These are phyloP conservation scores for Chrysemys picta DNA, from an alignment of 2,113 vertebrate species.

Conservation along the genomic window DNA sequence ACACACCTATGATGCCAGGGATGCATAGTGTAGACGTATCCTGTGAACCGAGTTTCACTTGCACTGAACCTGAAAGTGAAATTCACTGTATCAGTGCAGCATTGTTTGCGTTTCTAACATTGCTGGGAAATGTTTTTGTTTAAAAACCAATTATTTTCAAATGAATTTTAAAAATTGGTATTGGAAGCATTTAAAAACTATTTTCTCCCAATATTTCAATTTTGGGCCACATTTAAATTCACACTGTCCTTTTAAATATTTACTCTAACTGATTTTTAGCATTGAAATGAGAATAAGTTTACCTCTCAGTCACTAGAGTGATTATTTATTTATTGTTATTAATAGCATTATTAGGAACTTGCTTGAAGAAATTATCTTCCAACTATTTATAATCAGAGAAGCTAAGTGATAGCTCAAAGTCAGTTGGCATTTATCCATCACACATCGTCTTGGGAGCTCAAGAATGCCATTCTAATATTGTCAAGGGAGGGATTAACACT, in stretches of 20 bases:
- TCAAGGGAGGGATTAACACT: neutral
- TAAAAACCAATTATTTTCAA: neutral
- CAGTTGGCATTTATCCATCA: slow-evolving; percentile 3
- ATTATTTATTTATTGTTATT: neutral
- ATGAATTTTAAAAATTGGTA: neutral
- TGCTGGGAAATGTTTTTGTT: neutral
- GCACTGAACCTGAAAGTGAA: neutral
- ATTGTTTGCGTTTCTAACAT: neutral
- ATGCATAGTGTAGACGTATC: neutral
- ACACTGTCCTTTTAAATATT: neutral
- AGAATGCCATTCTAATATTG: neutral
- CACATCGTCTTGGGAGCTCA: neutral
- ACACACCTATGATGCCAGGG: neutral
- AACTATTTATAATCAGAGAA: neutral
- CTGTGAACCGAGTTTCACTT: neutral
- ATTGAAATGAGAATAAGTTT: neutral
- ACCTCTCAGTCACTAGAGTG: neutral
- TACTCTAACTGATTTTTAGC: neutral
- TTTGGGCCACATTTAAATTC: neutral
- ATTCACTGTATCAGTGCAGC: neutral
- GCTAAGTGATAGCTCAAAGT: neutral
- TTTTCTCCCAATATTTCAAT: neutral
- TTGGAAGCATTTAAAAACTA: neutral
- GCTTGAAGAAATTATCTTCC: neutral
- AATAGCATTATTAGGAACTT: neutral